These are phyloP conservation scores for Gari tellinella DNA, from an alignment of 2,888 invertebrate species.

Conservation along the genomic window DNA sequence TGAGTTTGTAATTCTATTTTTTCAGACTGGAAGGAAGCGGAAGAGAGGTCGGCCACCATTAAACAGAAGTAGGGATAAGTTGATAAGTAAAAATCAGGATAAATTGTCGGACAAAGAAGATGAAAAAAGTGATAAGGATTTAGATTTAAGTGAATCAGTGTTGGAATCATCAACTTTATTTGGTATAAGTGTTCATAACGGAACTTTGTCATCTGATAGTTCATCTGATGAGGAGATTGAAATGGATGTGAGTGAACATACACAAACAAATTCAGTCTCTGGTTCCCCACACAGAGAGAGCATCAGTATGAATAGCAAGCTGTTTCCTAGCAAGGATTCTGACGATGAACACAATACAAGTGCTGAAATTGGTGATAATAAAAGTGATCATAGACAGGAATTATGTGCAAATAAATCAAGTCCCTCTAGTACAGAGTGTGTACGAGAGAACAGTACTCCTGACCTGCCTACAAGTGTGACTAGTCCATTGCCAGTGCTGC, in stretches of 20 bases:
- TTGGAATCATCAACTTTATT: background rate
- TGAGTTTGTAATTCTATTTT: too few species aligned
- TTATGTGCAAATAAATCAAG: constrained; percentile 53
- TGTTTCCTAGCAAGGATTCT: constrained; percentile 14
- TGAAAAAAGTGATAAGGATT: too few species aligned
- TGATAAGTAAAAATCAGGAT: too few species aligned
- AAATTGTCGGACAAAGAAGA: too few species aligned
- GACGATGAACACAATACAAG: constrained; percentile 54
- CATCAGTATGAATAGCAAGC: constrained; percentile 10
- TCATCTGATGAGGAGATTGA: constrained; percentile 48
- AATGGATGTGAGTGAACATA: constrained; percentile 29
- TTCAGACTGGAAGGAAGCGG: too few species aligned
- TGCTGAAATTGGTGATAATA: constrained; percentile 42
- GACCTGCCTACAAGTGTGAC: constrained; percentile 64
- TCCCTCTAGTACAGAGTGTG: constrained; percentile 68
- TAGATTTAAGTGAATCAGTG: too few species aligned
- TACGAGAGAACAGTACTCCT: constrained; percentile 63
- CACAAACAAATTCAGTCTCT: constrained; percentile 12
- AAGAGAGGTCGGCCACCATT: too few species aligned
- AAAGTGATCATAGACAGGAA: constrained; percentile 50
- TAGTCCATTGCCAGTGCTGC: constrained; percentile 68
- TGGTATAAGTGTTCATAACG: constrained; percentile 33
- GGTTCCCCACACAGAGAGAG: constrained; percentile 24
- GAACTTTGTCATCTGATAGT: constrained; percentile 37
- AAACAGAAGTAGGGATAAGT: too few species aligned